A percentile compares a stretch with the other conserved stretches of the same genome.
These are phyloP conservation scores for Anarrhichthys ocellatus DNA, from an alignment of 2,113 vertebrate species.

Conservation along the genomic window DNA sequence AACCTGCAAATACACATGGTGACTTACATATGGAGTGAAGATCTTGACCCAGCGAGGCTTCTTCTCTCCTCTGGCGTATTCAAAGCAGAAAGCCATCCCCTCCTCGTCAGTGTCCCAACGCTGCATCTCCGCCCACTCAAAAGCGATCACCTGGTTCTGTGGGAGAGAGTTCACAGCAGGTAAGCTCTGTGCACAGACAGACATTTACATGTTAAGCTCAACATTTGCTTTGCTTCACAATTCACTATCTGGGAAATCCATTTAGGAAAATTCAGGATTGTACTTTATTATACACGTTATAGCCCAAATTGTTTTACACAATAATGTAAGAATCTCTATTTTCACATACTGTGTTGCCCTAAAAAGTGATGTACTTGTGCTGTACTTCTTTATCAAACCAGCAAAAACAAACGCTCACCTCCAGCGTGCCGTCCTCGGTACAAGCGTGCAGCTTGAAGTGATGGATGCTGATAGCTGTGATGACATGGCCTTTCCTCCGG, in stretches of 20 bases:
- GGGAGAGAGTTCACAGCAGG: neutral
- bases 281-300: neutral
- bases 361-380: neutral
- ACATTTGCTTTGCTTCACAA: neutral
- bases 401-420: slow-evolving; percentile 81
- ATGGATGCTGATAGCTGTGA: slow-evolving; percentile 94
- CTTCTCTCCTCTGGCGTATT: slow-evolving; percentile 94
- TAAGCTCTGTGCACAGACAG: neutral
- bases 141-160: slow-evolving; percentile 96
- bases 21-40: slow-evolving; percentile 90
- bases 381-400: neutral
- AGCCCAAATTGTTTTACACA: neutral
- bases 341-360: neutral
- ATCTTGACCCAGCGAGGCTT: slow-evolving; percentile 97
- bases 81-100: slow-evolving; percentile 98
- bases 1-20: neutral
- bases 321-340: neutral
- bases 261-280: neutral
- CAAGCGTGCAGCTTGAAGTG: slow-evolving; percentile 98
- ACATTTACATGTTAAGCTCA: neutral
- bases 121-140: slow-evolving; percentile 98
- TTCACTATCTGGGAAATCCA: neutral
- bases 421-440: slow-evolving; percentile 94
- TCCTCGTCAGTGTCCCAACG: slow-evolving; percentile 98
- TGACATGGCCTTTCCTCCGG: slow-evolving; percentile 93